Evolutionary conservation across 2,888 invertebrate genomes (phyloP), one percentile per base, ranked within the genome.

Genomic region (Brenthis ino): DNA sequence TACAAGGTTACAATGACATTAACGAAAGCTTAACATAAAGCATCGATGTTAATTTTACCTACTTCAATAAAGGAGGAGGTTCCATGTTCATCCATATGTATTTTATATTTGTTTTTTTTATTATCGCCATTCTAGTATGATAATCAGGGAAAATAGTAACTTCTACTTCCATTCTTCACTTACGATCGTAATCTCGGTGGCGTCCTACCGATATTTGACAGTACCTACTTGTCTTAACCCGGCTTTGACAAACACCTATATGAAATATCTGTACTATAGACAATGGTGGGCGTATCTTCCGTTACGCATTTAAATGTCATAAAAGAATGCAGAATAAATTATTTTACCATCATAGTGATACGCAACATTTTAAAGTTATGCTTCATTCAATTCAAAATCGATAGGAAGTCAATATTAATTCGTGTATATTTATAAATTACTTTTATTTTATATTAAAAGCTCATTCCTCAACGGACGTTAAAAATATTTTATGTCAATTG

Each of bases 401-500:
- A 43, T 43, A 43, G 37, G 37, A 43, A 43, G 37, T 43, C 37
- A 43, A 61, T 66, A 65, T 68, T 37, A 65, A 64, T 66, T 69
- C 28, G n/a, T 50, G 5, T 60, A 16, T 58, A 28, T 50, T 5
- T 33, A 28, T 33, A 60, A 6, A 48, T 11, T 43, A 43, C 37
- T 37, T 37, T 37, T 37, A 43, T 43, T 43, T 11, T 28, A 50
- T 60, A 69, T 68, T 68, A 48, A 54, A 20, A 65, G 50, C 60
- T 66, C 68, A 65, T 65, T 65, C 55, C 58, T 83, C 78, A 78
- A 81, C 77, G 80, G 82, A 83, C 86, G 82, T 84, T 82, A 77
- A 81, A 83, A 83, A 85, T 83, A 82, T 43, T 86, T 86, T 77
- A 78, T 87, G 83, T 88, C 88, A 87, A 87, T 88, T 86, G 85